Base-by-base conservation (phyloP, 2,888 invertebrate species). In the Melinopterus prodromus region DNA sequence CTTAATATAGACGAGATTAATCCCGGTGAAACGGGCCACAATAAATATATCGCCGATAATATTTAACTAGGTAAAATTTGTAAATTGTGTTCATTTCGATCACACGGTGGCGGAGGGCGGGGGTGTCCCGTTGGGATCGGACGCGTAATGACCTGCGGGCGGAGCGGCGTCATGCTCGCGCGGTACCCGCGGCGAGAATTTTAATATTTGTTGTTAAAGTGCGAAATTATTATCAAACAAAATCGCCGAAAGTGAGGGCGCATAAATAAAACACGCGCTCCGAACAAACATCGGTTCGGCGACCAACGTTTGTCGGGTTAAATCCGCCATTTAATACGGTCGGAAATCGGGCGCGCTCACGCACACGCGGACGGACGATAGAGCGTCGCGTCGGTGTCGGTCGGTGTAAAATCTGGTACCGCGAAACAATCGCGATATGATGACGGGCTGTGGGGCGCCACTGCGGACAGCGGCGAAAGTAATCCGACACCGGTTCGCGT, bases 401-500 rank as follows among this genome's bases (percentile, higher is more conserved):
- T 81, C 82, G 81, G 81, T 81, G 83, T 82, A 82, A 84, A 84
- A 85, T 84, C 84, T 84, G 82, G 82, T 71, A 26, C 26, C 74
- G 9, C 83, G 83, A 83, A 83, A 84, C 84, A 83, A 82, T 84
- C 82, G 84, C 77, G 82, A 83, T 84, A 83, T 81, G 78, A 84
- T 83, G 83, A 83, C 82, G 82, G 81, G 36, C 53, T 12, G 82
- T 82, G 83, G 83, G 84, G 85, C 84, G 84, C 84, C 84, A 82
- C 84, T 83, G 84, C 80, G 83, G 83, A 83, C 83, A 82, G 81
- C 81, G 82, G 83, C 82, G 85, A 86, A 86, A 85, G 85, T 85
- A 84, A 85, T 85, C 84, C 83, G 84, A 85, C 84, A 84, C 82
- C 84, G 82, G 82, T 83, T 85, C 85, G 85, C 86, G 85, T 86